phyloP scores from a whole-genome alignment of 2,113 vertebrate genomes.

The Nibea albiflora region DNA sequence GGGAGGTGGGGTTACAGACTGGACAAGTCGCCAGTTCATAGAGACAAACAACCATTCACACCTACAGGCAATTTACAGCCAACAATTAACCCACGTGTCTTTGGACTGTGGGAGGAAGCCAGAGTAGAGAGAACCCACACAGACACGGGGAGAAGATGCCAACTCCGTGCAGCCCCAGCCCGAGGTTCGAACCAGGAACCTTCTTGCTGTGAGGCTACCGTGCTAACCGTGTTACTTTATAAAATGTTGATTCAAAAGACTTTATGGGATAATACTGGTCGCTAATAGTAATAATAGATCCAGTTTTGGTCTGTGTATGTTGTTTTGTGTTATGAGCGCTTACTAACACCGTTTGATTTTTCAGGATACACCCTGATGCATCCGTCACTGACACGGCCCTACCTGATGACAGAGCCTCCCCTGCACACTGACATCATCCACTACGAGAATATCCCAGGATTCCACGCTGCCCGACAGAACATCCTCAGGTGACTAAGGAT shows the following conservation, averaged over 20 bases:
- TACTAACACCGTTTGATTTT: slow-evolving; percentile 49
- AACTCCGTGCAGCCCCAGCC: no score
- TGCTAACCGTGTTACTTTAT: neutral
- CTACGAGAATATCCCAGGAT: slow-evolving; percentile 97
- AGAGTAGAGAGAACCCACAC: no score
- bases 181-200: no score
- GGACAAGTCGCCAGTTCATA: no score
- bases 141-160: no score
- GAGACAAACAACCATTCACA: no score
- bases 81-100: no score
- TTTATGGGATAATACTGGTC: neutral
- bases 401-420: slow-evolving; percentile 93
- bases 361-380: slow-evolving; percentile 98
- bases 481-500: slow-evolving; percentile 90
- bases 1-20: no score
- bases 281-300: neutral
- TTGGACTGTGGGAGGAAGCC: no score
- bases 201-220: no score
- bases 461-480: slow-evolving; percentile 93
- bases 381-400: slow-evolving; percentile 95
- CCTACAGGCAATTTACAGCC: no score
- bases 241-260: neutral
- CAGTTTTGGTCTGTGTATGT: neutral
- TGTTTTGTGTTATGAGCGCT: neutral
- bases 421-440: slow-evolving; percentile 98